phyloP scores from a whole-genome alignment of 2,888 invertebrate species.

The Listrodromus nycthemerus region DNA sequence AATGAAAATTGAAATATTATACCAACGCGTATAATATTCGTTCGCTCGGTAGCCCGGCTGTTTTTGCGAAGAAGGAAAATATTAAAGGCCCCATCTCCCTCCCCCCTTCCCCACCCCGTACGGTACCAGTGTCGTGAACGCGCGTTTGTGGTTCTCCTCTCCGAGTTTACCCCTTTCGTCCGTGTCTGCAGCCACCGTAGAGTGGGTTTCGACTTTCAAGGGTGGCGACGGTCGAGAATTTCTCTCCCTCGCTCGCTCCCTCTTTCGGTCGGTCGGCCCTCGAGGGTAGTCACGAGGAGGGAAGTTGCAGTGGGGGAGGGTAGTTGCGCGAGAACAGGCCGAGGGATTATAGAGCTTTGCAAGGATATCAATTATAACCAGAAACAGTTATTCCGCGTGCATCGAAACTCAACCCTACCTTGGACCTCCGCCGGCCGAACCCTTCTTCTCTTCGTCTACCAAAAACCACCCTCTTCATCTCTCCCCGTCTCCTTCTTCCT shows the following conservation, averaged over 20 bases:
- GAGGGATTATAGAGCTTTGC: constrained; percentile 84
- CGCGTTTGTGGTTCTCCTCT: constrained; percentile 73
- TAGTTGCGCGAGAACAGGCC: constrained; percentile 64
- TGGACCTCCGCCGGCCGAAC: constrained; percentile 56
- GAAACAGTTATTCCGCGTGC: constrained; percentile 84
- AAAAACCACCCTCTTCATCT: constrained; percentile 74
- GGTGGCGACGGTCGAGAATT: constrained; percentile 77
- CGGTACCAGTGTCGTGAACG: constrained; percentile 65
- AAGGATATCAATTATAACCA: constrained; percentile 85
- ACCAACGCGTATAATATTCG: constrained; percentile 65
- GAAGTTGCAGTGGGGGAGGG: constrained; percentile 15
- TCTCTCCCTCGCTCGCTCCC: constrained; percentile 48
- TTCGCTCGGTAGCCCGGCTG: constrained; percentile 49
- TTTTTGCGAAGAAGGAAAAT: constrained; percentile 67
- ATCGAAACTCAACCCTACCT: constrained; percentile 73
- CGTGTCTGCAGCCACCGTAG: constrained; percentile 60
- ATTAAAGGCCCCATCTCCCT: constrained; percentile 63
- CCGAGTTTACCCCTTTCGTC: constrained; percentile 58
- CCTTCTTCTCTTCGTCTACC: constrained; percentile 59
- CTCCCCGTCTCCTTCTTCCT: constrained; percentile 48
- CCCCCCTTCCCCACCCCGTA: constrained; percentile 42
- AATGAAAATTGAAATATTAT: constrained; percentile 69
- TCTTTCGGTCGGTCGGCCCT: constrained; percentile 44
- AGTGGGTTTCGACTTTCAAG: constrained; percentile 81
- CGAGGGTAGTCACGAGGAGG: constrained; percentile 50